Percentiles rank a stretch among this genome's conserved stretches.
Evolutionary conservation across 2,888 invertebrate genomes (phyloP).

Genomic region (Phalangium opilio): DNA sequence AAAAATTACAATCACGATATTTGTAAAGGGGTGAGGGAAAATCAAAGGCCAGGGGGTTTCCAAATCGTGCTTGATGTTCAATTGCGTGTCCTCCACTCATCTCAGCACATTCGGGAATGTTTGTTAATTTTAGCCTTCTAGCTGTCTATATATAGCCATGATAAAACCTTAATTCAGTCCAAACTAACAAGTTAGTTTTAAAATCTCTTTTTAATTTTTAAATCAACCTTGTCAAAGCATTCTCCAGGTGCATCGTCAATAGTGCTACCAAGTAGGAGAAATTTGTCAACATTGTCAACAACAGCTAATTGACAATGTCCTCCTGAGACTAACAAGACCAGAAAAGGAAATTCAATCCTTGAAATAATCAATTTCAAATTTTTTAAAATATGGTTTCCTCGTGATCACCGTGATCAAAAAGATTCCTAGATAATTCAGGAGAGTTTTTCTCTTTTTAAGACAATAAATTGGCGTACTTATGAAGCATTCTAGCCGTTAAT

Average conservation of each 20-base stretch:
- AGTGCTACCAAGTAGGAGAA: constrained; percentile 59
- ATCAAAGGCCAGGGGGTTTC: constrained; percentile 45
- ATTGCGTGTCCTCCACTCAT: constrained; percentile 72
- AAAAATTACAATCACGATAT: constrained; percentile 70
- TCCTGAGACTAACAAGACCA: constrained; percentile 79
- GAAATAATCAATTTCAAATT: constrained; percentile 1
- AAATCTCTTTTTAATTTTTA: background rate
- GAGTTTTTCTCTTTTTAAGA: too few relatives aligned
- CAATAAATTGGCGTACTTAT: too few relatives aligned
- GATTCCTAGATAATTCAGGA: too few relatives aligned
- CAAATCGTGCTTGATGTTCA: constrained; percentile 56
- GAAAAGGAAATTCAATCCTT: constrained; percentile 52
- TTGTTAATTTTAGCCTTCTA: constrained; percentile 62
- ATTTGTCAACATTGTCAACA: constrained; percentile 46
- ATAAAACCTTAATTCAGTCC: constrained; percentile 5
- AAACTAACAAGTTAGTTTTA: constrained; percentile 3
- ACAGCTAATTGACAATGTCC: constrained; percentile 54
- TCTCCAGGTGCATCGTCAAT: constrained; percentile 85
- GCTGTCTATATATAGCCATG: constrained; percentile 49
- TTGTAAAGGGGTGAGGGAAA: constrained; percentile 49
- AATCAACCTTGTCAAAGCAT: constrained; percentile 67
- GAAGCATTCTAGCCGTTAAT: constrained; percentile 61
- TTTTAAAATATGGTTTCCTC: too few relatives aligned
- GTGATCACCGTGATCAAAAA: too few relatives aligned
- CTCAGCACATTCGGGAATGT: constrained; percentile 52